Base-by-base conservation (phyloP, 2,113 vertebrate species). In the Megaceryle torquata region DNA sequence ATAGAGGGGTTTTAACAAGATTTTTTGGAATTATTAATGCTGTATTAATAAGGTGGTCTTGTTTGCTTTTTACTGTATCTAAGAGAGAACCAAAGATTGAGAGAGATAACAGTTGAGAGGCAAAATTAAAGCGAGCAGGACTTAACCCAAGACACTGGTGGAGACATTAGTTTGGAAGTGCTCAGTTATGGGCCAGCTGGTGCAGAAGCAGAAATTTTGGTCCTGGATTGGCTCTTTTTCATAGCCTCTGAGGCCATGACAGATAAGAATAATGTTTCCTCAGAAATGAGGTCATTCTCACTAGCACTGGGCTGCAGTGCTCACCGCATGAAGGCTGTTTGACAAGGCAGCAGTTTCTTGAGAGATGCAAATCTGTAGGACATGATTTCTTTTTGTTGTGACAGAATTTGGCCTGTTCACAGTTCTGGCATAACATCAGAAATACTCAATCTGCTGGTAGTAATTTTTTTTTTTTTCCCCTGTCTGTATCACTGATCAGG, bases 401-500 rank as follows among this genome's bases (percentile, higher is more conserved):
- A 56, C 72, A 57, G 31, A 85, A 59, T 60, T 9, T 80, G 44
- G 53, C 25, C 63, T 77, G 28, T 70, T 81, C 33, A 28, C 12
- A 14, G 54, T 60, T 82, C 56, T 79, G 81, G 44, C n/a, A 25
- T 11, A 46, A 25, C 29, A 56, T 77, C 79, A 86, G 43, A 88
- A 89, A 39, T 63, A 10, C 21, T 61, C n/a, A 10, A 13, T 68
- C 29, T 79, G 50, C 48, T 28, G 54, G 61, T 57, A 41, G n/a
- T 20, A 35, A 5, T 22, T 31, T n/a, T 75, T 19, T 79, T 75
- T 60, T 3, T 25, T 13, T 25, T n/a, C n/a, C n/a, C 1, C 11
- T 5, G 1, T 10, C 17, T 0, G 0, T 86, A 18, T 44, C 6
- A 10, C 44, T 60, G 29, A 35, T 72, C 4, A 4, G 10, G 41